Evolutionary conservation across 35 echinoderm and acorn worm genomes (phyloP).

Genomic region (Apostichopus parvimensis): DNA sequence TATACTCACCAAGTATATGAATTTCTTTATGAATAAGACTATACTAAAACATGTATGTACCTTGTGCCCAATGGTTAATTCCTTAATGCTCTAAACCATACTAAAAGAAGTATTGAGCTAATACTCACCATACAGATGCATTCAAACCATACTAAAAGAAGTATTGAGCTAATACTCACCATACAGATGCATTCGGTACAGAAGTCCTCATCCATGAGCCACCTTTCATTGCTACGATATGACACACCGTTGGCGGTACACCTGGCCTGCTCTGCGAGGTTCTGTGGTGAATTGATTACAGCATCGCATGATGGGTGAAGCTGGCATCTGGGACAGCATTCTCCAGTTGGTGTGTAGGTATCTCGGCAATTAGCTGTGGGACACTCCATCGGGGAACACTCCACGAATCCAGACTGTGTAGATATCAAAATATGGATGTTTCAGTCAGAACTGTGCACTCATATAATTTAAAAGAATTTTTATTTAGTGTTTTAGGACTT

Average conservation of each 20-base stretch:
- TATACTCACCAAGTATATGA: slow-evolving; percentile 71
- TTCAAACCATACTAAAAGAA: slow-evolving; percentile 3
- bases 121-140: slow-evolving; percentile 80
- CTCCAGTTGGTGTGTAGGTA: slow-evolving; percentile 74
- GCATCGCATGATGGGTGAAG: slow-evolving; percentile 57
- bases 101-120: not conserved
- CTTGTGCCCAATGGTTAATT: slow-evolving; percentile 38
- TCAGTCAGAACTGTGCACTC: no score
- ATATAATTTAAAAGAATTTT: no score
- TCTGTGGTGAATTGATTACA: slow-evolving; percentile 10
- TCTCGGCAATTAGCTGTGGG: slow-evolving; percentile 61
- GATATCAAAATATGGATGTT: not conserved
- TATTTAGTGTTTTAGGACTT: no score
- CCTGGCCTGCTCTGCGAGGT: not conserved
- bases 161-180: slow-evolving; percentile 52
- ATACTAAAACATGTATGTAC: not conserved
- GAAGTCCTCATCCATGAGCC: slow-evolving; percentile 80
- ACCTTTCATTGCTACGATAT: slow-evolving; percentile 70
- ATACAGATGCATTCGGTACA: slow-evolving; percentile 86
- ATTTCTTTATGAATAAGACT: not conserved
- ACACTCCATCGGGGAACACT: slow-evolving; percentile 65
- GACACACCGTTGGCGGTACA: slow-evolving; percentile 19
- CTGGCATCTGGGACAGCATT: slow-evolving; percentile 93
- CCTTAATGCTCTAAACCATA: not conserved
- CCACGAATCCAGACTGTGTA: slow-evolving; percentile 73